Base-by-base conservation (phyloP, 2,113 vertebrate species). In the Coptodon bakossiorum region DNA sequence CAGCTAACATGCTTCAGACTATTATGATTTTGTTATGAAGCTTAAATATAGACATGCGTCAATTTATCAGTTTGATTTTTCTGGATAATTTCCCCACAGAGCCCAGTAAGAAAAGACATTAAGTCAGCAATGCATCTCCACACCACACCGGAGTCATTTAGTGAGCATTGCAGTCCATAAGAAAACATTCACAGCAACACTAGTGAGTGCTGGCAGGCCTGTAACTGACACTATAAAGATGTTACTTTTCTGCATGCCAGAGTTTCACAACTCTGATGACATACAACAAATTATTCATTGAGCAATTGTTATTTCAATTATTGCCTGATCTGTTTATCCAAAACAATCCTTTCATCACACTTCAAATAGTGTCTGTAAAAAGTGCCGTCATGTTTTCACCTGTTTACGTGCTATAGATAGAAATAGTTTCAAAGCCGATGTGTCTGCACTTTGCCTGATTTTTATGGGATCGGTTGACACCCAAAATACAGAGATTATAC, bases 41-140 rank as follows among this genome's bases (percentile, higher is more conserved):
- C 80, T 88, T 91, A 89, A 86, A 93, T 92, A 81, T 86, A 90
- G 88, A 93, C 89, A 83, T 7, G 22, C 68, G 76, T 91, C 90
- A 90, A 38, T 91, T 88, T 89, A 68, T 86, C 80, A 19, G 79
- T 80, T 83, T 66, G 38, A 6, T 61, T 22, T 83, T 43, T 24
- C 45, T 52, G 76, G 81, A 79, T 87, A 90, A 91, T 93, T 92
- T 89, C 86, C 68, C 85, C 57, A 14, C 87, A 85, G 87, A 84
- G 86, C 83, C 53, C 81, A 86, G 88, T 90, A 80, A 89, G 85
- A 54, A 87, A 89, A 90, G 29, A 88, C 54, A 90, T 93, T 82
- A 81, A 90, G 52, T 85, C 87, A 45, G 78, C 86, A 50, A 52
- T 9, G 59, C 66, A 76, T 83, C 45, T 87, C 56, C 27, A 76